These are phyloP conservation scores for Sesamia inferens DNA, from an alignment of 2,888 invertebrate species.

Conservation along the genomic window DNA sequence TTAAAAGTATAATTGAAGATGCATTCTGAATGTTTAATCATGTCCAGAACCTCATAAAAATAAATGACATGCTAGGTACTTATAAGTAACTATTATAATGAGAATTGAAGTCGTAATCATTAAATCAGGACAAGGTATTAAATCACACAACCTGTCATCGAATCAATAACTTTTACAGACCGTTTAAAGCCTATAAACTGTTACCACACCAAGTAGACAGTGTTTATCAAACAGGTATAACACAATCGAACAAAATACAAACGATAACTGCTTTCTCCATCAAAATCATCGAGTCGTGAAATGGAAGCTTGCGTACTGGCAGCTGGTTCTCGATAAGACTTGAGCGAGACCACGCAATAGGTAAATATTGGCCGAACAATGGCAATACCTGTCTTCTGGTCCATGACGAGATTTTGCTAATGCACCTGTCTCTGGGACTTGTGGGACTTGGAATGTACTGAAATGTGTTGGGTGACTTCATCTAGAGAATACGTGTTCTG, in stretches of 20 bases:
- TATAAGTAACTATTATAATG: neutral
- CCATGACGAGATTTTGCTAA: slow-evolving; percentile 66
- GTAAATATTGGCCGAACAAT: slow-evolving; percentile 44
- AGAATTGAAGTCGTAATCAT: slow-evolving; percentile 9
- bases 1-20: slow-evolving; percentile 18
- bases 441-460: slow-evolving; percentile 46
- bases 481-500: slow-evolving; percentile 6
- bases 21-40: neutral
- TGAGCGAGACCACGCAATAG: slow-evolving; percentile 50
- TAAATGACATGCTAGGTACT: neutral
- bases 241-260: slow-evolving; percentile 48
- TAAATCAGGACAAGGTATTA: slow-evolving; percentile 2
- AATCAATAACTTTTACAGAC: slow-evolving; percentile 25
- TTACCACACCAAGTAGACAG: slow-evolving; percentile 55
- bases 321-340: slow-evolving; percentile 41
- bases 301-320: slow-evolving; percentile 78
- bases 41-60: neutral
- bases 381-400: slow-evolving; percentile 49
- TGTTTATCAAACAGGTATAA: slow-evolving; percentile 52
- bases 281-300: slow-evolving; percentile 83
- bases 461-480: slow-evolving; percentile 32
- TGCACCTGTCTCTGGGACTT: slow-evolving; percentile 48
- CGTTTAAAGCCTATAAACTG: slow-evolving; percentile 28
- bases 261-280: slow-evolving; percentile 77
- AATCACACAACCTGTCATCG: slow-evolving; percentile 35